Percentiles rank a stretch among this genome's conserved stretches.
Conservation (phyloP, 2,797 vertebrate genomes). For the Cirrhinus molitorella region DNA sequence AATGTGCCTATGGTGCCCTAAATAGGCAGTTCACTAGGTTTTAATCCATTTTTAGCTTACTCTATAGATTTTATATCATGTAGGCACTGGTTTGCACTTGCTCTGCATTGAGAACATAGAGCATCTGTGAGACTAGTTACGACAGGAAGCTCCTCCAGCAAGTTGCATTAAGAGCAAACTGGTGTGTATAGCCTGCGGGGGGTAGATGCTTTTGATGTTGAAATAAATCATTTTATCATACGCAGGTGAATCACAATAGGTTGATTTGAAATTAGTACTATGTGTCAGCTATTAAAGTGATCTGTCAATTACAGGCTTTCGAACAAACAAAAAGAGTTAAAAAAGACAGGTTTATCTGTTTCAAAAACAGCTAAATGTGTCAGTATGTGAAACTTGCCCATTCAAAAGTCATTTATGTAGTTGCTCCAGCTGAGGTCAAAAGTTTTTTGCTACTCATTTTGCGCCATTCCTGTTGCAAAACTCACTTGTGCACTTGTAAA, state of each 20-base stretch:
- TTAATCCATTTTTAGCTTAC: background rate
- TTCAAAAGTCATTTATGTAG: no score
- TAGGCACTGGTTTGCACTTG: background rate
- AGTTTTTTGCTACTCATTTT: no score
- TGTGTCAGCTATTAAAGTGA: background rate
- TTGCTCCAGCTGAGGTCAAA: no score
- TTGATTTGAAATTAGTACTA: background rate
- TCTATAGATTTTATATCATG: background rate
- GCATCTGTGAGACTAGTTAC: background rate
- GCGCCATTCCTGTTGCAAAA: no score
- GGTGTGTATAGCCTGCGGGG: background rate
- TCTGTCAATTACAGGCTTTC: background rate
- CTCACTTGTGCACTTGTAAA: no score
- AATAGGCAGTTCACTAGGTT: background rate
- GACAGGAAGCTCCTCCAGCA: slow-evolving; percentile 6
- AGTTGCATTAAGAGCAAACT: background rate
- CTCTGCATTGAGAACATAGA: background rate
- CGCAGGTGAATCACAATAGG: background rate
- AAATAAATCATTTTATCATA: background rate
- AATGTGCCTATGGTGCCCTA: background rate
- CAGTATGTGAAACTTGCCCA: background rate
- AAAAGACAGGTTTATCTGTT: background rate
- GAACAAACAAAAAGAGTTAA: background rate
- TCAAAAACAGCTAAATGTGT: background rate
- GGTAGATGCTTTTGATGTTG: background rate